Conservation (phyloP, 1,140 invertebrate genomes). For the Metopolophium dirhodum region DNA sequence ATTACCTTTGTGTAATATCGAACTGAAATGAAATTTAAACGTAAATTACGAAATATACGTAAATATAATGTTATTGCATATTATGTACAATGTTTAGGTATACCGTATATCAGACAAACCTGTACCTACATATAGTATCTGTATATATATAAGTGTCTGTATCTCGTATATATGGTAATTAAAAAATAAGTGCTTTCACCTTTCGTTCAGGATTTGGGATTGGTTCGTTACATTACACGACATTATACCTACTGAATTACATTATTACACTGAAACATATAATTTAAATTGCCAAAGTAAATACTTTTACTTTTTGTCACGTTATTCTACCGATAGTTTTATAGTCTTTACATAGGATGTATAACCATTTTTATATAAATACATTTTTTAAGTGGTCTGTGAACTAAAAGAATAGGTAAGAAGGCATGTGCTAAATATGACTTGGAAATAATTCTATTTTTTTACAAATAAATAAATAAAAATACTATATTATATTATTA, state of each 20-base stretch:
- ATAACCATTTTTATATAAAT: background rate
- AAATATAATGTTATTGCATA: too few relatives aligned
- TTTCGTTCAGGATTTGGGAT: background rate
- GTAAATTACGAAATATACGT: too few relatives aligned
- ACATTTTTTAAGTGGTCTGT: background rate
- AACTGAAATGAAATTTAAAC: too few relatives aligned
- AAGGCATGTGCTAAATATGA: background rate
- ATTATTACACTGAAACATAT: background rate
- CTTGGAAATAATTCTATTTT: too few relatives aligned
- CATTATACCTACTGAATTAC: background rate
- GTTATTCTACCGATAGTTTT: background rate
- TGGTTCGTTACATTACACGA: background rate
- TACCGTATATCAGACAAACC: too few relatives aligned
- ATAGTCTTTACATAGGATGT: background rate
- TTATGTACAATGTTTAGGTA: too few relatives aligned
- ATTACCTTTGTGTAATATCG: background rate
- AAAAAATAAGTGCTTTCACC: background rate
- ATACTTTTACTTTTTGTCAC: background rate
- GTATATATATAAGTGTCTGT: too few relatives aligned
- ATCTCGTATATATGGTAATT: background rate
- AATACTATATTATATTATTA: too few relatives aligned
- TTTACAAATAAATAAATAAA: too few relatives aligned
- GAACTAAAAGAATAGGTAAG: background rate
- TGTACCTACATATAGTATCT: too few relatives aligned
- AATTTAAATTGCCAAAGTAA: background rate